phyloP scores from a whole-genome alignment of 2,797 vertebrate species.

The Clarias platycephalus region DNA sequence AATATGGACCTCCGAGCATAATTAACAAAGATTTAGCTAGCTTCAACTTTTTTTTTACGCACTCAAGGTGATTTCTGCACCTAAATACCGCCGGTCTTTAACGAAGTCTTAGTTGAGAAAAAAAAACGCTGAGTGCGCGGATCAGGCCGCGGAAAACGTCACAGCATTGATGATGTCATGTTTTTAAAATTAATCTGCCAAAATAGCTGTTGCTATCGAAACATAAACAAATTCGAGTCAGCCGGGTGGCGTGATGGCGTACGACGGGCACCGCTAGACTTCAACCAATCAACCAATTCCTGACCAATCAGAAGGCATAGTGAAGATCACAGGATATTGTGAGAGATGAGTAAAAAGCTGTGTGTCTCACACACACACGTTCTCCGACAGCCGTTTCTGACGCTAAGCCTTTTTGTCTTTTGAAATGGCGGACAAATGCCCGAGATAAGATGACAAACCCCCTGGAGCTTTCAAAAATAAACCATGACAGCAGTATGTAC shows the following conservation, averaged over 20 bases:
- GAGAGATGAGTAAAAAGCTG: neutral
- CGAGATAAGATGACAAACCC: conserved; percentile 80
- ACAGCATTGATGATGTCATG: neutral
- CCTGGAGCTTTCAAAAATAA: conserved; percentile 77
- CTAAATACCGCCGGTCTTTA: neutral
- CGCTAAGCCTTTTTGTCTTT: conserved; percentile 75
- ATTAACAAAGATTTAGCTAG: conserved; percentile 9
- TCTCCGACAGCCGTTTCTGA: conserved; percentile 66
- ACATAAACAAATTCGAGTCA: neutral
- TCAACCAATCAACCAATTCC: neutral
- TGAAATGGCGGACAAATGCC: conserved; percentile 78
- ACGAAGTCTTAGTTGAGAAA: too few relatives aligned
- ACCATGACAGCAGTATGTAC: conserved; percentile 51
- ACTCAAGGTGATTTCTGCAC: neutral
- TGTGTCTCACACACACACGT: neutral
- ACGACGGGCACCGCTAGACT: neutral
- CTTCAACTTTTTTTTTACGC: neutral
- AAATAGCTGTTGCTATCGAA: neutral
- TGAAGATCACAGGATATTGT: neutral
- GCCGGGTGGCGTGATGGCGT: neutral
- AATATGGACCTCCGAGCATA: neutral
- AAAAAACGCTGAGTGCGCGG: too few relatives aligned
- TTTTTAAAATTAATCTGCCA: too few relatives aligned
- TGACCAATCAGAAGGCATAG: neutral
- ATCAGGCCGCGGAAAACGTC: neutral